Evolutionary conservation across 2,888 invertebrate species (phyloP).

Genomic region (Petrophora chlorosata): DNA sequence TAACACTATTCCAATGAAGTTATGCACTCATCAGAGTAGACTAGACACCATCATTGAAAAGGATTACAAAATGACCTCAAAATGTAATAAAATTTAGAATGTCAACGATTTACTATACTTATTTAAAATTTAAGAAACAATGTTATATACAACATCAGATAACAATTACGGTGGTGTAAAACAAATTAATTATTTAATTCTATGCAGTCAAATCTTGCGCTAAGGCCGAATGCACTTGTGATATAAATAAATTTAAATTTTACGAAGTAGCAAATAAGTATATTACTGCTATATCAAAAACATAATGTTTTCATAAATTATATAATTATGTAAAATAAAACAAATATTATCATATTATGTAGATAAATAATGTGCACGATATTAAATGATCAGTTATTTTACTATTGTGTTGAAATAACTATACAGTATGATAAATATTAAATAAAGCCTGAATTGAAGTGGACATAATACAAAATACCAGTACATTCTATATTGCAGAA

Average conservation of each 20-base stretch:
- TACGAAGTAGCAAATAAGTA: too few relatives aligned
- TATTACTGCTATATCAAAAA: too few relatives aligned
- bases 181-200: slow-evolving; percentile 52
- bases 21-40: slow-evolving; percentile 16
- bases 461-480: too few relatives aligned
- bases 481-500: neutral
- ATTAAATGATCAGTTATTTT: too few relatives aligned
- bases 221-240: slow-evolving; percentile 53
- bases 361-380: too few relatives aligned
- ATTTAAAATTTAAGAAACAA: slow-evolving; percentile 54
- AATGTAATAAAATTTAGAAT: slow-evolving; percentile 67
- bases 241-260: slow-evolving; percentile 12
- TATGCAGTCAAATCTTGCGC: slow-evolving; percentile 81
- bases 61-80: slow-evolving; percentile 47
- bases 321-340: too few relatives aligned
- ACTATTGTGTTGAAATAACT: too few relatives aligned
- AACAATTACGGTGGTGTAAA: slow-evolving; percentile 37
- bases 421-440: too few relatives aligned
- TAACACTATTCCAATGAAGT: slow-evolving; percentile 14
- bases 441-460: too few relatives aligned
- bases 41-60: slow-evolving; percentile 34
- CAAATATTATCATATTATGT: too few relatives aligned
- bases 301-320: too few relatives aligned
- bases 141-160: slow-evolving; percentile 50
- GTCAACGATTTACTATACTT: slow-evolving; percentile 57